Evolutionary conservation across 92 coral and sea anemone genomes (phyloP), one percentile per base, ranked within the genome.

Genomic region (Epizoanthus stellaris): DNA sequence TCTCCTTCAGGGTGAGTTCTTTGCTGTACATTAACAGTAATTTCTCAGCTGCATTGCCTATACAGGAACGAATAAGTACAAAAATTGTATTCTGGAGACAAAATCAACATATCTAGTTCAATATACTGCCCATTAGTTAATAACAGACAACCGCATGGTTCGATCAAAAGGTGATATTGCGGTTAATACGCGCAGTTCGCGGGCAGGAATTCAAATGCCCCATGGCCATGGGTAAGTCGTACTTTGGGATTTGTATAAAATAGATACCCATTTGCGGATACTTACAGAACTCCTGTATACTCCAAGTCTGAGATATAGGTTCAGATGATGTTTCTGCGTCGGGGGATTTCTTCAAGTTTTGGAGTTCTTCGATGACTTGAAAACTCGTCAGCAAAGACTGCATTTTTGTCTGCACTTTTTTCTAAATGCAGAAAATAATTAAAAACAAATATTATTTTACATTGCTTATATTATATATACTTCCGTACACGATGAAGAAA

Each of bases 1-100:
- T 96, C 86, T 93, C 93, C 81, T 96, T 96, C 80, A 96, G 67
- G 21, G 87, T 84, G 39, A 96, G 81, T 90, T 96, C 99, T 70
- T 81, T 87, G 52, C 70, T 73, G 80, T 86, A 96, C 89, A 93
- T 92, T 47, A 67, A 56, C 5, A 89, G 63, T 36, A 96, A 83
- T 71, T 85, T 95, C 77, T 93, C 87, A 30, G 98, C 93, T n/a
- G 90, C 62, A 8, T 73, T 85, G 69, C 92, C 99, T 95, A 13
- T 52, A 52, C 15, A 52, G 56, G 14, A 11, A 52, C 56, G 56
- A 52, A 52, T 11, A 11, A 52, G 10, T 52, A 5, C 9, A 45
- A 3, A 20, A 47, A 76, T 39, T n/a, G 67, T 14, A 57, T 64
- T 53, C 19, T 16, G 23, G 80, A 49, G 20, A 49, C 40, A 34